A percentile compares a stretch with the other conserved stretches of the same genome.
Evolutionary conservation across 2,888 invertebrate species (phyloP).

Genomic region (Branchinecta sandiegonensis): DNA sequence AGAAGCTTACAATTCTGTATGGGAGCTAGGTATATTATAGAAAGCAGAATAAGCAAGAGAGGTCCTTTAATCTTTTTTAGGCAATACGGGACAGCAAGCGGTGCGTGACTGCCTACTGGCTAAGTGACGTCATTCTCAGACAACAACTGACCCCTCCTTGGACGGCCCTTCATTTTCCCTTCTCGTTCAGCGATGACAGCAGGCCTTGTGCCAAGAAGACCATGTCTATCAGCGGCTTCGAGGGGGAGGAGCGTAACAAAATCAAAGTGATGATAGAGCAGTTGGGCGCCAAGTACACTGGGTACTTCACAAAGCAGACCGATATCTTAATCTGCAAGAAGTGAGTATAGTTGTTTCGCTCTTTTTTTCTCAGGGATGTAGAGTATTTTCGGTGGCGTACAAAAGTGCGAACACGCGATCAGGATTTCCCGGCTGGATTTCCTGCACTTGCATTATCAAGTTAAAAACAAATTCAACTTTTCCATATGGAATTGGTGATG

Average conservation of each 20-base stretch:
- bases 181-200: conserved; percentile 43
- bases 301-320: conserved; percentile 40
- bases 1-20: too few species aligned
- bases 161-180: conserved; percentile 49
- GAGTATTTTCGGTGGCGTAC: too few species aligned
- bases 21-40: too few species aligned
- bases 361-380: too few species aligned
- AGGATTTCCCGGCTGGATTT: too few species aligned
- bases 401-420: too few species aligned
- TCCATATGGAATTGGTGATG: too few species aligned
- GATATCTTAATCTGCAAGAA: conserved; percentile 40
- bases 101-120: conserved; percentile 71
- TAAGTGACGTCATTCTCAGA: conserved; percentile 74
- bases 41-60: too few species aligned
- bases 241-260: conserved; percentile 63
- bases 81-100: conserved; percentile 48
- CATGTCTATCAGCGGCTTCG: conserved; percentile 74
- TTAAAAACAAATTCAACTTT: too few species aligned
- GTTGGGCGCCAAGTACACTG: conserved; percentile 65
- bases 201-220: conserved; percentile 47
- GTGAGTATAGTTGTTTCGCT: conserved; percentile 30
- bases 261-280: conserved; percentile 70
- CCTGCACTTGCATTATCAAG: too few species aligned
- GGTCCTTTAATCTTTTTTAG: conserved; percentile 31
- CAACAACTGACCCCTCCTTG: conserved; percentile 81